Base-by-base conservation (phyloP, 2,888 invertebrate genomes). In the Watsonalla cultraria region DNA sequence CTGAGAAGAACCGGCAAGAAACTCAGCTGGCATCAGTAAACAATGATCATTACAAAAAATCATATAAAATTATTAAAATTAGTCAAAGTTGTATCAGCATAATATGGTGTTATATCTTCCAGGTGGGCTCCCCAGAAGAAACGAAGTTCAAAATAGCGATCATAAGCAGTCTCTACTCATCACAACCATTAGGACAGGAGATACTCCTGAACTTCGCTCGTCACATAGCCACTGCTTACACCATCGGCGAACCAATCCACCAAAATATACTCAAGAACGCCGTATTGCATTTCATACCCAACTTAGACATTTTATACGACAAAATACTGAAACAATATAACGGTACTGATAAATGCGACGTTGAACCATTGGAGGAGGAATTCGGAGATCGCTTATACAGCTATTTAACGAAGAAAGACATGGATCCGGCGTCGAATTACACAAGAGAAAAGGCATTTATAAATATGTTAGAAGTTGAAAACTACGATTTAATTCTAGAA, bases 151-250 rank as follows among this genome's bases (percentile, higher is more conserved):
- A 96, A 72, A 92, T 98, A 13, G 94, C 95, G 0, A 80, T 98
- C n/a, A 86, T 97, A 35, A 97, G 98, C 58, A 96, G 97, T 52
- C 80, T 97, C 51, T 96, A 94, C 76, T 95, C 94, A 0, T 94
- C 95, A 0, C 95, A 98, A 73, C 96, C 96, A 0, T 86, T 96
- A 13, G 97, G 97, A 0, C 93, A 97, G 53, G 98, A 98, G 82
- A 90, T 98, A 56, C 84, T 95, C 0, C 73, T 97, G 0, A 94
- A 97, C 80, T 91, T 98, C 65, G 95, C 96, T 0, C 92, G 96
- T 0, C 98, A 98, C 84, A 83, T 98, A 15, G 82, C 95, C 33
- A 93, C 92, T 52, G 97, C 96, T 0, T 93, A 95, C 74, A 85
- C 91, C 47, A 90, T 94, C 52, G 93, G 93, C 34, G 94, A 97